Conservation (phyloP, 1,140 invertebrate species). For the Hestina assimilis region DNA sequence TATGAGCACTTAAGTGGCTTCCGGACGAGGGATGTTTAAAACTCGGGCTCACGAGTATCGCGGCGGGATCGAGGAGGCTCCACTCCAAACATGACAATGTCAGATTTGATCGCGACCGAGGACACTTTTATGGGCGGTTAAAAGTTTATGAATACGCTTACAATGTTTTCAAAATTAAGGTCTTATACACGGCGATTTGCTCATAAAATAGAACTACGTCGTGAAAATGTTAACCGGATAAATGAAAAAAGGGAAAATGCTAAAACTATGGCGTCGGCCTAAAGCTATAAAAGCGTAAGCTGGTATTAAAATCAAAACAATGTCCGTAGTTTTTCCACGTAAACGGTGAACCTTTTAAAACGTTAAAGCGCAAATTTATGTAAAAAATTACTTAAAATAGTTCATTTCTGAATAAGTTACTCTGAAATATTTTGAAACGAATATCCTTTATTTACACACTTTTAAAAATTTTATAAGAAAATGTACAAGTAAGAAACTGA, state of each 20-base stretch:
- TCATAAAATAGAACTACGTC: constrained; percentile 23
- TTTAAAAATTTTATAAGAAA: too few relatives aligned
- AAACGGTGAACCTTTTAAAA: constrained; percentile 4
- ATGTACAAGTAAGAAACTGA: too few relatives aligned
- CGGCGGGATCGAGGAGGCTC: constrained; percentile 45
- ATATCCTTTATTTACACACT: background rate
- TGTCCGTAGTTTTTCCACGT: constrained; percentile 4
- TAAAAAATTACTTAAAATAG: background rate
- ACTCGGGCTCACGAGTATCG: constrained; percentile 49
- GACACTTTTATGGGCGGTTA: constrained; percentile 51
- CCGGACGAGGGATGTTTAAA: constrained; percentile 67
- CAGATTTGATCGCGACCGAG: constrained; percentile 51
- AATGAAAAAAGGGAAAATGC: constrained; percentile 18
- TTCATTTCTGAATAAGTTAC: background rate
- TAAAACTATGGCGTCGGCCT: constrained; percentile 10
- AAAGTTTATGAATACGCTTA: constrained; percentile 57
- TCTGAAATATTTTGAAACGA: too few relatives aligned
- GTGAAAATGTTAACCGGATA: constrained; percentile 18
- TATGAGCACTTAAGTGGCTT: constrained; percentile 71
- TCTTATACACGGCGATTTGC: constrained; percentile 21
- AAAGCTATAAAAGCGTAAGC: constrained; percentile 15
- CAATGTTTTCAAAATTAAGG: constrained; percentile 34
- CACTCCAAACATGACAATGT: constrained; percentile 65
- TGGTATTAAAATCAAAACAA: constrained; percentile 18
- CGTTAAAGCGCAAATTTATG: background rate